Evolutionary conservation across 2,797 vertebrate species (phyloP).

Genomic region (Taeniopygia guttata): DNA sequence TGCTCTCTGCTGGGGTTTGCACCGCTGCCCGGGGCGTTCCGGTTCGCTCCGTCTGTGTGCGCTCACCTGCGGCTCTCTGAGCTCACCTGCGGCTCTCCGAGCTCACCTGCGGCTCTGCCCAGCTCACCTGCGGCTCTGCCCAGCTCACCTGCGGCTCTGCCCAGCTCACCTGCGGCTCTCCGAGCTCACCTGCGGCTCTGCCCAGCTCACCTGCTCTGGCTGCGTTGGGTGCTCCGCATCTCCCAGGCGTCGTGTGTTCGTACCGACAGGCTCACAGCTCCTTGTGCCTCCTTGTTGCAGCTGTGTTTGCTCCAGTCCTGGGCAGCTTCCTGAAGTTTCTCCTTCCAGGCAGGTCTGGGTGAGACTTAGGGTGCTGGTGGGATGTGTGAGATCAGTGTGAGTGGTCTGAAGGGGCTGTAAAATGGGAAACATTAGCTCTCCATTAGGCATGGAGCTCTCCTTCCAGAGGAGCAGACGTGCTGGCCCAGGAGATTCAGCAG

Average conservation of each 20-base stretch:
- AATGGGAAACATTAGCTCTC: background rate
- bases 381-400: background rate
- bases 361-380: background rate
- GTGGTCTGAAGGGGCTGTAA: background rate
- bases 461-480: background rate
- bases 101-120: no score
- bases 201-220: no score
- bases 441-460: accelerated
- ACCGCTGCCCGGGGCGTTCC: accelerated
- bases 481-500: background rate
- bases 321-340: background rate
- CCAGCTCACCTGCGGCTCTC: no score
- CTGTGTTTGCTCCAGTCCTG: background rate
- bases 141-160: accelerated
- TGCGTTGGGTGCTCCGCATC: no score
- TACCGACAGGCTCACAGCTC: background rate
- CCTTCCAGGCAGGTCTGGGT: background rate
- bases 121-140: background rate
- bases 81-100: background rate
- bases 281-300: background rate
- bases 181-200: background rate
- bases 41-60: no score
- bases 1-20: background rate
- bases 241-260: accelerated
- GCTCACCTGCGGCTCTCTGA: accelerated